phyloP scores from a whole-genome alignment of 2,797 vertebrate genomes.

The Alcedo quadribrachys region DNA sequence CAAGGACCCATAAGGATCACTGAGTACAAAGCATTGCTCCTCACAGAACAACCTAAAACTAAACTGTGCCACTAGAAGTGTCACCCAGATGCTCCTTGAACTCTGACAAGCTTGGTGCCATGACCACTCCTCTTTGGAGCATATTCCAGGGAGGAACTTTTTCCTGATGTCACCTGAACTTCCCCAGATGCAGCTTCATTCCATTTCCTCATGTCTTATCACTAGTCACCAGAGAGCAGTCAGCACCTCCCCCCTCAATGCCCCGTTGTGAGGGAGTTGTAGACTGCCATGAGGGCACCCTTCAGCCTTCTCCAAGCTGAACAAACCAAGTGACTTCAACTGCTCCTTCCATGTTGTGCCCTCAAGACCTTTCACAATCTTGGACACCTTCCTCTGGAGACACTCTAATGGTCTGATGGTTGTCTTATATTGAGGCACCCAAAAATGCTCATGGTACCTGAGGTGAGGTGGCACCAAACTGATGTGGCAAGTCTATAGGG shows the following conservation, averaged over 20 bases:
- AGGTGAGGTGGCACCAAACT: neutral
- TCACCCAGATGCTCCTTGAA: neutral
- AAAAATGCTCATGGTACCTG: neutral
- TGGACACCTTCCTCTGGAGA: neutral
- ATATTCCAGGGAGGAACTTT: neutral
- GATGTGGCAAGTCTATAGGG: neutral
- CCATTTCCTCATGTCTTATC: neutral
- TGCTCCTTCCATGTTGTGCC: neutral
- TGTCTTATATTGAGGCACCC: fast-evolving
- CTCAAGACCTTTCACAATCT: neutral
- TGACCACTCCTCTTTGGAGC: neutral
- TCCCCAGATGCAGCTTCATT: neutral
- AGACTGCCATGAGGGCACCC: fast-evolving
- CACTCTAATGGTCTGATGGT: neutral
- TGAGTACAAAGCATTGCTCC: neutral
- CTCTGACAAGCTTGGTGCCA: neutral
- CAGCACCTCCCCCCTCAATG: neutral
- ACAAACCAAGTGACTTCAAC: neutral
- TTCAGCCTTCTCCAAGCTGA: neutral
- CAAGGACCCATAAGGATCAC: neutral
- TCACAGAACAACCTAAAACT: neutral
- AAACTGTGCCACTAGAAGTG: neutral
- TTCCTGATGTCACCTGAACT: neutral
- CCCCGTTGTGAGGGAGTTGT: neutral
- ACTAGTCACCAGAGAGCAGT: neutral